Percentiles rank a stretch among this genome's conserved stretches.
phyloP scores from a whole-genome alignment of 2,888 invertebrate species.

The Drosophila neonasuta region DNA sequence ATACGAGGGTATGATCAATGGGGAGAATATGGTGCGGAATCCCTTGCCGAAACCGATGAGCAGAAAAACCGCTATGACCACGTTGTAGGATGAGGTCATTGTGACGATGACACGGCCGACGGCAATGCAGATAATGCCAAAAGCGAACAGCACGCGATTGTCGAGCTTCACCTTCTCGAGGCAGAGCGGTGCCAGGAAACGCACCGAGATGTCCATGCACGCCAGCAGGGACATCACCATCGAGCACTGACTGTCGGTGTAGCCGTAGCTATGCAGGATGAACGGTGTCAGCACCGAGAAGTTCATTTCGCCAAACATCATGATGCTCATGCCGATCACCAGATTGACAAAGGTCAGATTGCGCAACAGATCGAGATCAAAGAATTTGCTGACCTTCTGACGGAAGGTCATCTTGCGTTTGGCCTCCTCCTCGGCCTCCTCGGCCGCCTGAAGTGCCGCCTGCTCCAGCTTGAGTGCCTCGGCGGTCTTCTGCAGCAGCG shows the following conservation, averaged over 20 bases:
- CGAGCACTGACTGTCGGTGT: conserved; percentile 84
- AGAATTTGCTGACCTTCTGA: conserved; percentile 85
- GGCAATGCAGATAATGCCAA: conserved; percentile 85
- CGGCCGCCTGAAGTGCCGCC: conserved; percentile 37
- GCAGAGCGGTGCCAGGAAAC: conserved; percentile 87
- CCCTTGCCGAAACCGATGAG: conserved; percentile 89
- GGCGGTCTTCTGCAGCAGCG: conserved; percentile 67
- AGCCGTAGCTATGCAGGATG: conserved; percentile 86
- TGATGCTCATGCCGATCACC: conserved; percentile 87
- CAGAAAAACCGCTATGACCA: conserved; percentile 84
- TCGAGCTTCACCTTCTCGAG: conserved; percentile 87
- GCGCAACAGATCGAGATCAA: conserved; percentile 87
- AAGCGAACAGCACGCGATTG: conserved; percentile 87
- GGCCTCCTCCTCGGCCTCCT: conserved; percentile 77
- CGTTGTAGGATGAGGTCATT: conserved; percentile 83
- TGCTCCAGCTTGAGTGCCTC: conserved; percentile 54
- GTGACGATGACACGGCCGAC: conserved; percentile 76
- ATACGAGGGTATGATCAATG: conserved; percentile 87
- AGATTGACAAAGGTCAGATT: conserved; percentile 88
- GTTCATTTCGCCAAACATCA: conserved; percentile 89
- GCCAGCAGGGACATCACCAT: conserved; percentile 88
- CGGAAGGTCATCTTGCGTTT: conserved; percentile 83
- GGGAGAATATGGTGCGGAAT: conserved; percentile 88
- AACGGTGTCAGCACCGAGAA: conserved; percentile 89
- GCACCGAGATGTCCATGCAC: conserved; percentile 85